phyloP scores from a whole-genome alignment of 2,888 invertebrate genomes.

The Hydroisotoma schaefferi region DNA sequence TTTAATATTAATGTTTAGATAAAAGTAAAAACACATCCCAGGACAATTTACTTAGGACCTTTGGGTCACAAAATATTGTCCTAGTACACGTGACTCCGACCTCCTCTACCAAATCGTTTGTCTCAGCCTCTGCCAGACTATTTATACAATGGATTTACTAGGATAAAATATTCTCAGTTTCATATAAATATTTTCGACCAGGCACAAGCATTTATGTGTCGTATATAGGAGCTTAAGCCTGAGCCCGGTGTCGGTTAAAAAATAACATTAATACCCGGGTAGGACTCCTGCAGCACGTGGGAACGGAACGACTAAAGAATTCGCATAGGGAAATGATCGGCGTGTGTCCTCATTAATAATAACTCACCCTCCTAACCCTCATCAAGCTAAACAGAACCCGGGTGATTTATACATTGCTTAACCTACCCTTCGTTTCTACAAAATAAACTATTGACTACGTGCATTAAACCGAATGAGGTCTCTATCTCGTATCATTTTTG shows the following conservation, averaged over 20 bases:
- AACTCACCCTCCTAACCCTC: conserved; percentile 9
- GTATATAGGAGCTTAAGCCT: no score
- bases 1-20: conserved; percentile 9
- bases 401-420: neutral
- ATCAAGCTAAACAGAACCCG: neutral
- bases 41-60: neutral
- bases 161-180: no score
- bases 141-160: neutral
- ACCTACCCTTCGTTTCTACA: neutral
- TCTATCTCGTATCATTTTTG: no score
- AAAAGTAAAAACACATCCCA: no score
- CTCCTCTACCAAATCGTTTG: neutral
- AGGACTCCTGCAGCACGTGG: conserved; percentile 11
- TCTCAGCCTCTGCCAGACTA: no score
- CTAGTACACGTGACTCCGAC: neutral
- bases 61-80: conserved; percentile 8
- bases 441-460: no score
- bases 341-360: conserved; percentile 14
- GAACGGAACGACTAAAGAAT: conserved; percentile 9
- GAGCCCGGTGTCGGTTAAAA: conserved; percentile 2
- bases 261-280: conserved; percentile 11
- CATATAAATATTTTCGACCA: no score
- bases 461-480: no score
- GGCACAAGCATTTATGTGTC: no score
- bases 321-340: conserved; percentile 13